Evolutionary conservation across 1,140 invertebrate genomes (phyloP).

Genomic region (Cryptotermes secundus): DNA sequence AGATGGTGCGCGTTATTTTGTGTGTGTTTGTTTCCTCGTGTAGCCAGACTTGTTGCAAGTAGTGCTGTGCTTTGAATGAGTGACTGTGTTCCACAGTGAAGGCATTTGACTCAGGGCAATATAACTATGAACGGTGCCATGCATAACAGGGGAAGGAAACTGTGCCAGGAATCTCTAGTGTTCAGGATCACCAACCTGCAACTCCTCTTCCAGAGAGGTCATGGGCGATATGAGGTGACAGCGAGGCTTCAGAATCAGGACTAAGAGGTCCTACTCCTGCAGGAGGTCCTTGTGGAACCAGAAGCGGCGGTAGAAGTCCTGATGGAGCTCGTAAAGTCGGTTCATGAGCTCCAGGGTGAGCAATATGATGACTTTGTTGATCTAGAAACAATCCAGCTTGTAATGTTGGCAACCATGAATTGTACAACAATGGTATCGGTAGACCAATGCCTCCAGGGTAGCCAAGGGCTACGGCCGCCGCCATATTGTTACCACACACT

Average conservation of each 20-base stretch:
- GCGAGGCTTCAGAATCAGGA: constrained; percentile 24
- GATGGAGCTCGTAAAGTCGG: neutral
- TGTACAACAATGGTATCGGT: constrained; percentile 21
- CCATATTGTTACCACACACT: neutral
- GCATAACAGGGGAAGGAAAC: too few relatives aligned
- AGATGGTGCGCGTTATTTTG: too few relatives aligned
- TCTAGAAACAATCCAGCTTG: constrained; percentile 20
- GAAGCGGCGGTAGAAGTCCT: neutral
- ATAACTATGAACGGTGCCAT: too few relatives aligned
- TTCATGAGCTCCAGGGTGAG: neutral
- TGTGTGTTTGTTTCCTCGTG: too few relatives aligned
- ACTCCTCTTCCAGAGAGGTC: constrained; percentile 22
- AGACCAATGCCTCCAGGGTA: neutral
- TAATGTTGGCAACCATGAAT: constrained; percentile 23
- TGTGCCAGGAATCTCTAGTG: too few relatives aligned
- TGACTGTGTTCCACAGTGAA: too few relatives aligned
- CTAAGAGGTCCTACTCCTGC: constrained; percentile 6
- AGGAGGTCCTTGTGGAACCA: neutral
- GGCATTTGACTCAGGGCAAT: too few relatives aligned
- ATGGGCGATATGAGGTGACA: constrained; percentile 24
- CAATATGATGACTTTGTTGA: neutral
- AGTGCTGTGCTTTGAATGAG: too few relatives aligned
- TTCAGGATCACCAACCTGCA: neutral
- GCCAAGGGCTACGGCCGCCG: neutral
- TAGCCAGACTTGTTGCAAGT: too few relatives aligned